Conservation (phyloP, 2,113 vertebrate genomes). For the Eurypyga helias region DNA sequence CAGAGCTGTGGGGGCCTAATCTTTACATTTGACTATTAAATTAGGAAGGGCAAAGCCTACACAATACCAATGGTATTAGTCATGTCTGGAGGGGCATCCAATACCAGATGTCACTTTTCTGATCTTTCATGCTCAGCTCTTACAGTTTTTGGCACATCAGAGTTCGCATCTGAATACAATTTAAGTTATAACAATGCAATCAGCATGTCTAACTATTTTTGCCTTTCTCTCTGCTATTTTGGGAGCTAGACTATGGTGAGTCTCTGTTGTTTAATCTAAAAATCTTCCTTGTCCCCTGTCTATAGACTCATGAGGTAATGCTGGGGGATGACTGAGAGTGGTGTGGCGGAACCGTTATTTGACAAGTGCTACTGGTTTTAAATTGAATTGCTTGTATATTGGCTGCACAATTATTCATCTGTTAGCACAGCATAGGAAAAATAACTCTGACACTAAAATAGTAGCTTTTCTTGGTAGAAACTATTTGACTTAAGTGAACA, state of each 20-base stretch:
- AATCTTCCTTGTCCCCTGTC: neutral
- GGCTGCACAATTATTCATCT: neutral
- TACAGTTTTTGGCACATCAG: slow-evolving; percentile 77
- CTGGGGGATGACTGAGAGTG: neutral
- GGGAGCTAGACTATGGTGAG: slow-evolving; percentile 43
- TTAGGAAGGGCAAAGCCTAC: slow-evolving; percentile 76
- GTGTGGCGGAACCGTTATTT: slow-evolving; percentile 32
- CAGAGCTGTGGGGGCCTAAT: slow-evolving; percentile 43
- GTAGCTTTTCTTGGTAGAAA: neutral
- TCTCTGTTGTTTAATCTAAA: slow-evolving; percentile 56
- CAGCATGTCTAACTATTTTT: slow-evolving; percentile 73
- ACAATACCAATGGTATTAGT: slow-evolving; percentile 82
- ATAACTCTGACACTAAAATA: neutral
- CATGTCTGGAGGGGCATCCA: slow-evolving; percentile 81
- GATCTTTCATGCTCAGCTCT: slow-evolving; percentile 73
- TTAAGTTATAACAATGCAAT: slow-evolving; percentile 79
- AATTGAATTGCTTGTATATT: slow-evolving; percentile 15
- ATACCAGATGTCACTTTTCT: slow-evolving; percentile 83
- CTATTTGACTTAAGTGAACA: neutral
- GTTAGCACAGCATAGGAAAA: neutral
- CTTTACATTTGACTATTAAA: slow-evolving; percentile 78
- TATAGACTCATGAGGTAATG: slow-evolving; percentile 40
- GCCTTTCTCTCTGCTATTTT: slow-evolving; percentile 67
- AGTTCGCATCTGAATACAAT: slow-evolving; percentile 80
- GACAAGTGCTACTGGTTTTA: slow-evolving; percentile 63